Percentiles rank a stretch among this genome's conserved stretches.
phyloP scores from a whole-genome alignment of 2,113 vertebrate genomes.

The Thamnaconus septentrionalis region DNA sequence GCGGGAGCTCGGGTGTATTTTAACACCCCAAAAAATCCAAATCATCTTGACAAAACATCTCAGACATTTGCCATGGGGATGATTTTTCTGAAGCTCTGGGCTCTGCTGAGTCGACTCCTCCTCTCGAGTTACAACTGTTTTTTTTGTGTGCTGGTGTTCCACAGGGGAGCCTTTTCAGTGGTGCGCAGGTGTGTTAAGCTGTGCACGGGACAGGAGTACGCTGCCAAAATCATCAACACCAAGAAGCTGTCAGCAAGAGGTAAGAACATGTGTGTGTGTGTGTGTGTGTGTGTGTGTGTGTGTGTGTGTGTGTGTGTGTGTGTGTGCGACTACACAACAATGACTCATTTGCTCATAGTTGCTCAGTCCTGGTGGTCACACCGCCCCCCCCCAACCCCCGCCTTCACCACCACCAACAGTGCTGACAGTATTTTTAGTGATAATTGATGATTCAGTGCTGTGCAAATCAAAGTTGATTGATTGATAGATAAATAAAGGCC shows the following conservation, averaged over 20 bases:
- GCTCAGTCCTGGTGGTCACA: too few species aligned
- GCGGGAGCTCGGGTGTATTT: too few species aligned
- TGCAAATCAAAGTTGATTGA: too few species aligned
- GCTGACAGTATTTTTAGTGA: not conserved
- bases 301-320: too few species aligned
- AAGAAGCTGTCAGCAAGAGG: slow-evolving; percentile 97
- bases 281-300: too few species aligned
- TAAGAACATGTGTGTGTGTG: slow-evolving; percentile 59
- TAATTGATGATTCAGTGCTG: too few species aligned
- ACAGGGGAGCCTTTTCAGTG: slow-evolving; percentile 94
- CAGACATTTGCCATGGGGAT: too few species aligned
- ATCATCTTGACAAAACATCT: too few species aligned
- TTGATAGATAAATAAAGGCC: too few species aligned
- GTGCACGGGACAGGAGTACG: slow-evolving; percentile 92
- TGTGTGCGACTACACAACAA: too few species aligned
- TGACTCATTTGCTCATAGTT: slow-evolving; percentile 19
- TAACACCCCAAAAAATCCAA: too few species aligned
- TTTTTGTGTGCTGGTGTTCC: slow-evolving; percentile 31
- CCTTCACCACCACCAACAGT: slow-evolving; percentile 17
- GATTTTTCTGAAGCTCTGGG: too few species aligned
- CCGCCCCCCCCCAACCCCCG: slow-evolving; percentile 3
- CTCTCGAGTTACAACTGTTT: not conserved
- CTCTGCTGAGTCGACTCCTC: not conserved
- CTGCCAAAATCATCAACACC: slow-evolving; percentile 98
- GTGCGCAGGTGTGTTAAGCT: slow-evolving; percentile 95